Evolutionary conservation across 2,113 vertebrate species (phyloP), one percentile per base, ranked within the genome.

Genomic region (Gulo gulo): DNA sequence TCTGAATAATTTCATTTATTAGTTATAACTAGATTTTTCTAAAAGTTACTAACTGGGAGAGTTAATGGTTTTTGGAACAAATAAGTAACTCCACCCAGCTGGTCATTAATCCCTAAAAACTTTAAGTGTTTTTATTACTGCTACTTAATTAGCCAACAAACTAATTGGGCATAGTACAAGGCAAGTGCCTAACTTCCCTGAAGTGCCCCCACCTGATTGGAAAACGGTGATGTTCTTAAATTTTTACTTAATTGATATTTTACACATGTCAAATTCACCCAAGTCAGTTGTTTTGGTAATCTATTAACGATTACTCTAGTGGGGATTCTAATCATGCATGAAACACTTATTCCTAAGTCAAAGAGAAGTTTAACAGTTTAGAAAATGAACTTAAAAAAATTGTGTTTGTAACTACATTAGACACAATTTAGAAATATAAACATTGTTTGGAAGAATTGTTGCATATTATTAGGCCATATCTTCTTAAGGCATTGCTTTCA

Each of bases 221-320:
- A 83, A 96, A 79, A 95, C 0, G 0, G 74, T 31, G n/a, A 42
- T 73, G 26, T 50, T 93, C 4, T 9, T 84, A 65, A 78, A 90
- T 29, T 39, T 94, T 96, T 69, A 95, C 1, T 81, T 88, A 86
- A 81, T 45, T 81, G 67, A 36, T 6, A 79, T 96, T 96, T 93
- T 50, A 82, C 7, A 74, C 36, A 4, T 88, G 23, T 91, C 79
- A 88, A 86, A 79, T 90, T 39, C 14, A 96, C 9, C 16, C 2
- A 78, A 50, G 63, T 78, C 34, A 52, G 42, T 71, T 94, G 24
- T 59, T 92, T 76, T 26, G 14, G 52, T 91, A 59, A 67, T 61
- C 16, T 96, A 73, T 59, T 59, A 87, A 80, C 2, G 63, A 20
- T 57, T 36, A 96, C 29, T 96, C 8, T 15, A 79, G 3, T 6